These are phyloP conservation scores for Coenonympha glycerion DNA, from an alignment of 2,888 invertebrate species.

Conservation along the genomic window DNA sequence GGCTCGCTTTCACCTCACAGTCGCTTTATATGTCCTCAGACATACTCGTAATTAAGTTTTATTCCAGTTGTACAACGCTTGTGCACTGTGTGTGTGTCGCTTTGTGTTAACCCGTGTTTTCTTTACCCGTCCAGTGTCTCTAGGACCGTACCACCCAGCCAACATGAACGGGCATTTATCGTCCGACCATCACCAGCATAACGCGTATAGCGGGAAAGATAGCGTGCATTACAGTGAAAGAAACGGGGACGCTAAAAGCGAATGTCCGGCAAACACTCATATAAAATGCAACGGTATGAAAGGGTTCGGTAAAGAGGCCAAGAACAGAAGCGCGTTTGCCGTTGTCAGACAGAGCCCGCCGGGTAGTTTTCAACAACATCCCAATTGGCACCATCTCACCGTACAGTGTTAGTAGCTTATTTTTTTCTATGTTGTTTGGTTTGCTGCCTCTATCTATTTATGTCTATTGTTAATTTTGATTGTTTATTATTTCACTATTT, in stretches of 20 bases:
- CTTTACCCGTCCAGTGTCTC: conserved; percentile 64
- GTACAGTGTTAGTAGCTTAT: conserved; percentile 79
- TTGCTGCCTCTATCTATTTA: not conserved
- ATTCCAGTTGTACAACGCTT: conserved; percentile 48
- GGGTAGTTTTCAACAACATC: conserved; percentile 61
- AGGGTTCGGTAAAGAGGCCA: conserved; percentile 64
- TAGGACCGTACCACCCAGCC: conserved; percentile 70
- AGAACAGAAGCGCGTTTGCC: conserved; percentile 79
- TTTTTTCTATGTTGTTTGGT: conserved; percentile 33
- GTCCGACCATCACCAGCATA: conserved; percentile 61
- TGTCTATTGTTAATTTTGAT: not conserved
- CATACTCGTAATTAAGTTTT: conserved; percentile 41
- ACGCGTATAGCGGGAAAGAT: conserved; percentile 71
- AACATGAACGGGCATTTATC: conserved; percentile 68
- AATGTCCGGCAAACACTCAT: conserved; percentile 72
- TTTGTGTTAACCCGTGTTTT: conserved; percentile 64
- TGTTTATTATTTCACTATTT: not conserved
- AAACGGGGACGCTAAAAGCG: conserved; percentile 61
- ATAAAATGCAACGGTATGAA: conserved; percentile 68
- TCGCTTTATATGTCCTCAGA: conserved; percentile 18
- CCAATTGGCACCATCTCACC: conserved; percentile 79
- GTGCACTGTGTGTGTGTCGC: conserved; percentile 64
- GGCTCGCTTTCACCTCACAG: not conserved
- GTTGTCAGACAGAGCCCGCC: conserved; percentile 78
- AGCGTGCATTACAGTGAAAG: conserved; percentile 71